Percentiles rank a stretch among this genome's conserved stretches.
Conservation (phyloP, 2,113 vertebrate genomes). For the Chaetorhynchus papuensis region DNA sequence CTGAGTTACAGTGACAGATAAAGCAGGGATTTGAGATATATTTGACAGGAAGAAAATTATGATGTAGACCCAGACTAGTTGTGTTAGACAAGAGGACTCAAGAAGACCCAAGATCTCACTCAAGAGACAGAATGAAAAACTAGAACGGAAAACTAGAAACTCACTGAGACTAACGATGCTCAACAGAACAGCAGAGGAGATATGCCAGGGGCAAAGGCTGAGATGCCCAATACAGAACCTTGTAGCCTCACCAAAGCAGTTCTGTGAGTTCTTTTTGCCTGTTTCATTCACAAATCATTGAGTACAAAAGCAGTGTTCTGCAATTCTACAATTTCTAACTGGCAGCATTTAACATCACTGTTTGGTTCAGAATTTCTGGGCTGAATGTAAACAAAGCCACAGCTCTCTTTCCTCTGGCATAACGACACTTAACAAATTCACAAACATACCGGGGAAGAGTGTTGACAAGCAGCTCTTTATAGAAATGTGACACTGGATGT, state of each 20-base stretch:
- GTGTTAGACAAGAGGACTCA: neutral
- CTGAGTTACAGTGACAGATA: neutral
- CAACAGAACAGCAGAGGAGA: neutral
- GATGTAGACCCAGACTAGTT: neutral
- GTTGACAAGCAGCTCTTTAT: neutral
- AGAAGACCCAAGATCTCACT: neutral
- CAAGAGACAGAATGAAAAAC: neutral
- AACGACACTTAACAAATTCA: neutral
- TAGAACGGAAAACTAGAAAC: neutral
- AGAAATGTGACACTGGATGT: neutral
- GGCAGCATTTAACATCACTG: neutral
- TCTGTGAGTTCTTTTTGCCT: neutral
- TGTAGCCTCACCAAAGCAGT: neutral
- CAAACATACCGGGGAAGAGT: neutral
- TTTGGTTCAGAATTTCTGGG: neutral
- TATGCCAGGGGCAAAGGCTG: neutral
- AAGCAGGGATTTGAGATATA: neutral
- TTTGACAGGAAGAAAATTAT: neutral
- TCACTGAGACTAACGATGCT: neutral
- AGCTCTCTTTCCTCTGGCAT: neutral
- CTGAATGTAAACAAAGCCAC: neutral
- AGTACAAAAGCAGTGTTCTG: neutral
- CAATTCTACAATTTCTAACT: neutral
- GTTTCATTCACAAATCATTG: neutral
- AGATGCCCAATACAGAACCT: neutral